phyloP scores from a whole-genome alignment of 2,888 invertebrate genomes.

The Synanthedon vespiformis region DNA sequence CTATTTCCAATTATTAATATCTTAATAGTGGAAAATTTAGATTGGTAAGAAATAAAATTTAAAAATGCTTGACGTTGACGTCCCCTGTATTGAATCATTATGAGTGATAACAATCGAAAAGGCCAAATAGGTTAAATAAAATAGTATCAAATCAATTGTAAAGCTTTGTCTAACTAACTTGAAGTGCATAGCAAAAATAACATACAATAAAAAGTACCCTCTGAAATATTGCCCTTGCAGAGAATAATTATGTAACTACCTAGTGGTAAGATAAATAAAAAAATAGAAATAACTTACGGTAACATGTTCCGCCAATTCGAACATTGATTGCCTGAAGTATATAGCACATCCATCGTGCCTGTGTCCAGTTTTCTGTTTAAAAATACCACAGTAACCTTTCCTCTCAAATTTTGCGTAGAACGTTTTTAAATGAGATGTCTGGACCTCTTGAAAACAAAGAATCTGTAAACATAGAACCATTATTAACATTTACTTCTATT shows the following conservation, averaged over 20 bases:
- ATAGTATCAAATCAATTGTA: too few species aligned
- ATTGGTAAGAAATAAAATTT: too few species aligned
- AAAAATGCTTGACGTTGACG: too few species aligned
- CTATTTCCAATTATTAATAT: too few species aligned
- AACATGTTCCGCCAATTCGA: slow-evolving; percentile 74
- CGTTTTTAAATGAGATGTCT: slow-evolving; percentile 76
- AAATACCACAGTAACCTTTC: slow-evolving; percentile 80
- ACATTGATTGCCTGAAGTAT: slow-evolving; percentile 77
- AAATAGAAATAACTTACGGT: slow-evolving; percentile 70
- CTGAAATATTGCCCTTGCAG: too few species aligned
- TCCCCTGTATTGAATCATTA: too few species aligned
- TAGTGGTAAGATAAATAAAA: neutral
- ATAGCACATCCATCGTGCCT: slow-evolving; percentile 93
- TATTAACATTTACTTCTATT: neutral
- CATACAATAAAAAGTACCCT: too few species aligned
- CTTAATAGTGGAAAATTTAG: too few species aligned
- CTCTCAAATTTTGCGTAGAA: slow-evolving; percentile 69
- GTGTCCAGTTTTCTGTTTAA: slow-evolving; percentile 84
- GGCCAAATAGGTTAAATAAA: too few species aligned
- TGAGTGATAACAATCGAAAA: too few species aligned
- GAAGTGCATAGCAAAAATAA: too few species aligned
- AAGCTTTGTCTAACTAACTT: too few species aligned
- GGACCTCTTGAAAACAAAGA: slow-evolving; percentile 91
- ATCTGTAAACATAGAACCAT: slow-evolving; percentile 67
- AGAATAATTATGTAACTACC: neutral